Evolutionary conservation across 2,113 vertebrate genomes (phyloP), one percentile per base, ranked within the genome.

Genomic region (Scortum barcoo): DNA sequence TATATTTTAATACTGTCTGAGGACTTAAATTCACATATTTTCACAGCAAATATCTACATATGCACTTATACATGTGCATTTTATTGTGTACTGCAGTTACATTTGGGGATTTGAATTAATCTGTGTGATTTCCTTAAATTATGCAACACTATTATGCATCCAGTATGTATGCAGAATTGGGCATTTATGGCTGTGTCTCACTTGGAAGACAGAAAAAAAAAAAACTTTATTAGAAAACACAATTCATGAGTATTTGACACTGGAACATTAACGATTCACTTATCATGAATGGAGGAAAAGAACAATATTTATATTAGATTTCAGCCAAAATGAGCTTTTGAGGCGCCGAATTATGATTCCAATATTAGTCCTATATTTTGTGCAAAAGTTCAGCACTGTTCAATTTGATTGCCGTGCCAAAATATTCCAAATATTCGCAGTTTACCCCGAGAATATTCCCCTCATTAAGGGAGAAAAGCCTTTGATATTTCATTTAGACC

Each of bases 401-500:
- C 42, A 54, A 84, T 72, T 40, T 19, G 20, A 81, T 63, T 14
- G 36, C 11, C 0, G 0, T 42, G 69, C 69, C 50, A 85, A 83
- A 56, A 78, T 40, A 58, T 84, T 63, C 51, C 22, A 71, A 78
- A 69, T 80, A 75, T 75, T 78, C 14, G 13, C 22, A 63, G 14
- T 72, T 75, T n/a, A 57, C 7, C 26, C 38, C 50, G n/a, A 69
- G 60, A 69, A 85, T 36, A 19, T 13, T 76, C 46, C 76, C 46
- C 78, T 83, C 72, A 78, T 85, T 86, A 85, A 60, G 38, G 13
- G 13, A 56, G 68, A 67, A 33, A 48, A 72, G 26, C 26, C 68
- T 83, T 81, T 84, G 42, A 87, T 84, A 84, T 74, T 84, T 81
- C 71, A 86, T 89, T 89, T 44, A 63, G 65, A 62, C 54, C 72